Base-by-base conservation (phyloP, 1,140 invertebrate genomes). In the Caenorhabditis inopinata region DNA sequence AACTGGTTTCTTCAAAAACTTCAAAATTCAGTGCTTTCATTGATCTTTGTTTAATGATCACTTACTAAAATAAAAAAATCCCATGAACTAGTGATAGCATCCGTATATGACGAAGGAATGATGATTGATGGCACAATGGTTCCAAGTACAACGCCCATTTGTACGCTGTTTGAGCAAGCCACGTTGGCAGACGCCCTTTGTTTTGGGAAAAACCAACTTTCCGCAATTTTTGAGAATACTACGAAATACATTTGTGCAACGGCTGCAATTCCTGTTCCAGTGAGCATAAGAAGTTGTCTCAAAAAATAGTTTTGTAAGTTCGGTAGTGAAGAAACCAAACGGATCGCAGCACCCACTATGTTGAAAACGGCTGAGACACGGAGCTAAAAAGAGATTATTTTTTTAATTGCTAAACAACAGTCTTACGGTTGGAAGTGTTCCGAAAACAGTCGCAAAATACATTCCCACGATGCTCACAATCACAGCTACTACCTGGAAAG, bases 401-500 rank as follows among this genome's bases (percentile, higher is more conserved):
- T 5, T 18, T 1, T 11, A 11, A 42, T 2, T 0, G 7, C 9
- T 18, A 68, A 38, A 1, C 11, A 68, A 38, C 9, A 27, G 23
- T 1, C 1, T 38, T 68, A 68, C 58, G 9, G 58, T 68, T 29
- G 58, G 58, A 21, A 68, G 58, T 16, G 58, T 68, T 68, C 58
- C 58, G 12, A 68, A 68, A 38, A 68, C 58, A 9, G 58, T 68
- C 4, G 58, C 58, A 38, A 68, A 68, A 27, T 68, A 68, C 58
- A 68, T 68, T 68, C 58, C 58, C 11, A 68, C 38, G 21, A 68
- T 68, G 27, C 58, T 68, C n/a, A 68, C 58, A 68, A 68, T 68
- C 0, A 68, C 58, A 4, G 58, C 58, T 18, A 68, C 58, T 21
- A 68, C 38, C 58, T 68, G 32, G 11, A 35, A 62, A 32, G 2